phyloP scores from a whole-genome alignment of 1,140 invertebrate species.

The Drosophila kurseongensis region DNA sequence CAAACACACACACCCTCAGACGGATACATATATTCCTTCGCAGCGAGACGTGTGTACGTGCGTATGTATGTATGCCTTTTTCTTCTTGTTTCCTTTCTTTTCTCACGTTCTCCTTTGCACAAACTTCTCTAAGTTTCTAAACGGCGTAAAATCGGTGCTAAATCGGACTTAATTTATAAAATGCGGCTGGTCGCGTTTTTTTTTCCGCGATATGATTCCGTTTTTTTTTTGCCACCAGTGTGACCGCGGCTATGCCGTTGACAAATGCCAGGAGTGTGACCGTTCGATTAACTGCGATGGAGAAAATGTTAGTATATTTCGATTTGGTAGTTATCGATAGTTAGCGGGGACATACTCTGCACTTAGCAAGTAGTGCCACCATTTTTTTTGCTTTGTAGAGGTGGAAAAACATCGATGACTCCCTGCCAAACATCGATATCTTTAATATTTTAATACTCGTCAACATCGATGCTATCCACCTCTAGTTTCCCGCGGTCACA shows the following conservation, averaged over 20 bases:
- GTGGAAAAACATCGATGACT: no score
- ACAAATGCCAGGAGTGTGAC: neutral
- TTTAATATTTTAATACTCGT: no score
- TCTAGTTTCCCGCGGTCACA: no score
- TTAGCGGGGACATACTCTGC: no score
- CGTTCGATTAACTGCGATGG: no score
- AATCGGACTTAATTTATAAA: slow-evolving; percentile 34
- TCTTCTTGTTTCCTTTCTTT: slow-evolving; percentile 28
- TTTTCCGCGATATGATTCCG: slow-evolving; percentile 36
- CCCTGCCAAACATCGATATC: no score
- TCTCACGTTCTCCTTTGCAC: slow-evolving; percentile 3
- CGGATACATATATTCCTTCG: slow-evolving; percentile 73
- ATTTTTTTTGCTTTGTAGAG: no score
- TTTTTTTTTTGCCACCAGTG: slow-evolving; percentile 29
- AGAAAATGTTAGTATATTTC: no score
- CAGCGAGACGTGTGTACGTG: slow-evolving; percentile 60
- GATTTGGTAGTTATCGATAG: no score
- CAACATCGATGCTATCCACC: no score
- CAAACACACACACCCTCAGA: slow-evolving; percentile 34
- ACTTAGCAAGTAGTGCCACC: no score
- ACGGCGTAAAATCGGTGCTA: neutral
- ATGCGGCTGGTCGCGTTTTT: slow-evolving; percentile 23
- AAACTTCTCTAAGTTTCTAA: slow-evolving; percentile 5
- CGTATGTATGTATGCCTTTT: slow-evolving; percentile 70
- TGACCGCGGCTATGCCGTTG: slow-evolving; percentile 3